Evolutionary conservation across 2,888 invertebrate genomes (phyloP).

Genomic region (Margaritifera margaritifera): DNA sequence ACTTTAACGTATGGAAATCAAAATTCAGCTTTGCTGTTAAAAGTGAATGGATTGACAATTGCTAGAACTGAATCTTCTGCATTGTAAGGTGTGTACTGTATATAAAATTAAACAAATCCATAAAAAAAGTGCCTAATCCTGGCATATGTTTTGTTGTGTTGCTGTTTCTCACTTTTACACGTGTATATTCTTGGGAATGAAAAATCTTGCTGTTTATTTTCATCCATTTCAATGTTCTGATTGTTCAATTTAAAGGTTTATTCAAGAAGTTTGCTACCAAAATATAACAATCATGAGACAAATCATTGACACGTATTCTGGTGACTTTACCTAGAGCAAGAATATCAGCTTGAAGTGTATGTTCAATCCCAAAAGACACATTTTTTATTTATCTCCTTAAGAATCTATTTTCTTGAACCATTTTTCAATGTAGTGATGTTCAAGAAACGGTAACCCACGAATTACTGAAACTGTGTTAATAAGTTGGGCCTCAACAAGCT

Average conservation of each 20-base stretch:
- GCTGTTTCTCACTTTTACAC: slow-evolving; percentile 13
- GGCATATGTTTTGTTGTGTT: slow-evolving; percentile 1
- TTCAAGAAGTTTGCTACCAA: slow-evolving; percentile 2
- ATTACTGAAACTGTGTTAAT: slow-evolving; percentile 8
- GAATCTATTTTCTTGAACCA: slow-evolving; percentile 8
- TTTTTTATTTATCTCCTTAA: slow-evolving; percentile 9
- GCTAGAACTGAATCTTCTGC: slow-evolving; percentile 5
- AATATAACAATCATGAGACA: slow-evolving; percentile 9
- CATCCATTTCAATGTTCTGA: slow-evolving; percentile 12
- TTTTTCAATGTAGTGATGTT: slow-evolving; percentile 6
- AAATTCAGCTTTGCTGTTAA: slow-evolving; percentile 7
- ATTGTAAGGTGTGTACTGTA: slow-evolving; percentile 2
- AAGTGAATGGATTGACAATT: slow-evolving; percentile 4
- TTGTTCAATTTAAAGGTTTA: slow-evolving; percentile 3
- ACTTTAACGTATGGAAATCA: slow-evolving; percentile 8
- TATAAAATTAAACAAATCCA: slow-evolving; percentile 3
- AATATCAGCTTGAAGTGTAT: neutral
- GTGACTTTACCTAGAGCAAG: slow-evolving; percentile 3
- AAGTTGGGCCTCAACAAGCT: slow-evolving; percentile 10
- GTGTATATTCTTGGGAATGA: slow-evolving; percentile 12
- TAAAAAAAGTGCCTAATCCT: slow-evolving; percentile 2
- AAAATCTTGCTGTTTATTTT: slow-evolving; percentile 1
- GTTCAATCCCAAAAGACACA: neutral
- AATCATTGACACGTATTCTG: neutral
- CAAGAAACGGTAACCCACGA: slow-evolving; percentile 8